Percentiles rank a stretch among this genome's conserved stretches.
These are phyloP conservation scores for Cricetomys ansorgei DNA, from an alignment of 2,113 vertebrate species.

Conservation along the genomic window DNA sequence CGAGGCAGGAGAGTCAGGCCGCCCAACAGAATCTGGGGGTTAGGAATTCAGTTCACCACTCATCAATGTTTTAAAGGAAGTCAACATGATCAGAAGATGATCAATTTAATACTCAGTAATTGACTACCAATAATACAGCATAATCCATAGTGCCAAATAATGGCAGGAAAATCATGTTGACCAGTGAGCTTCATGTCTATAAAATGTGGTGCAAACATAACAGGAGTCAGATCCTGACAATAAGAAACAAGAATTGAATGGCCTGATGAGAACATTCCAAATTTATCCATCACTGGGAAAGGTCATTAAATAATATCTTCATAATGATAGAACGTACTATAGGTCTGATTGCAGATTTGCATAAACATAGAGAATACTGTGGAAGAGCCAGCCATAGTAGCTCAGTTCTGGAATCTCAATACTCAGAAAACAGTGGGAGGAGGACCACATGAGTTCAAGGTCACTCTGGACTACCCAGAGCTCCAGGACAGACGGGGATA, in stretches of 20 bases:
- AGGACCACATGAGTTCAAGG: not conserved
- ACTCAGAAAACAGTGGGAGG: not conserved
- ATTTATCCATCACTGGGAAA: not conserved
- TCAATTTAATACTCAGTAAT: not conserved
- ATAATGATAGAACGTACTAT: not conserved
- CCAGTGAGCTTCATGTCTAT: not conserved
- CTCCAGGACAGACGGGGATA: not conserved
- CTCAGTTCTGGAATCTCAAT: not conserved
- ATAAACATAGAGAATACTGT: not conserved
- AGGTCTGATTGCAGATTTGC: not conserved
- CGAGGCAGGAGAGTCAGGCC: fast-evolving
- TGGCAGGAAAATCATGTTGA: not conserved
- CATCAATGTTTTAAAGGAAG: conserved; percentile 20
- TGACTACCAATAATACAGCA: not conserved
- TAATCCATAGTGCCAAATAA: not conserved
- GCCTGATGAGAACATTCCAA: not conserved
- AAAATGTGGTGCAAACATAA: not conserved
- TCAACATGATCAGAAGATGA: not conserved
- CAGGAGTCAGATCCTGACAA: not conserved
- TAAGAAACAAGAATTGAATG: not conserved
- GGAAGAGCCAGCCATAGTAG: not conserved
- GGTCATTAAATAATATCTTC: not conserved
- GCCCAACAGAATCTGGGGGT: not conserved
- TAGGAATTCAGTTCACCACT: too few relatives aligned
- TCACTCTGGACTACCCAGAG: not conserved